Evolutionary conservation across 2,888 invertebrate genomes (phyloP).

Genomic region (Metellina segmentata): DNA sequence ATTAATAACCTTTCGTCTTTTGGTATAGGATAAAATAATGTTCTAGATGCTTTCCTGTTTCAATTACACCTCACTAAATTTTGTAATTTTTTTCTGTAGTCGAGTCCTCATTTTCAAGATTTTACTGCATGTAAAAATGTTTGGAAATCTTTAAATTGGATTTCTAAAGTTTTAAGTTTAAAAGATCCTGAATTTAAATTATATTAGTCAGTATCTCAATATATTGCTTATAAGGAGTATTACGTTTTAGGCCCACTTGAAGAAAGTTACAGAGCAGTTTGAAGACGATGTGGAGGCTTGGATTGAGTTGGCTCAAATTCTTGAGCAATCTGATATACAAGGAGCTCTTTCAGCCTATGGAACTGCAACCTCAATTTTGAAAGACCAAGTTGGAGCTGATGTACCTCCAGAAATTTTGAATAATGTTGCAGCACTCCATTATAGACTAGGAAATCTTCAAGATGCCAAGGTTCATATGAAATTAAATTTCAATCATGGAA

Average conservation of each 20-base stretch:
- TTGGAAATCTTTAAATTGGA: too few species aligned
- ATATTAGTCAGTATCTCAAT: background rate
- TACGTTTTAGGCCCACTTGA: constrained; percentile 88
- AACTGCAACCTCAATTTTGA: constrained; percentile 94
- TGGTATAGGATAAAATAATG: too few species aligned
- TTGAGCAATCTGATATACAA: constrained; percentile 95
- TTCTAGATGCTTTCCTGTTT: too few species aligned
- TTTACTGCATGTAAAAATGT: too few species aligned
- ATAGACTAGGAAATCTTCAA: constrained; percentile 90
- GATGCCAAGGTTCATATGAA: constrained; percentile 85
- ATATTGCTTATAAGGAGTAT: background rate
- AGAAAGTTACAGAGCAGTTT: constrained; percentile 95
- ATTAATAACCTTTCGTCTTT: too few species aligned
- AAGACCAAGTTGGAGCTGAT: constrained; percentile 95
- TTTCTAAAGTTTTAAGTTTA: background rate
- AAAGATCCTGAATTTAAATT: background rate
- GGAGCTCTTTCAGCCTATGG: constrained; percentile 95
- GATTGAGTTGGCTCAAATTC: constrained; percentile 99
- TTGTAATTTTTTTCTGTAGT: too few species aligned
- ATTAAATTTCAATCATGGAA: background rate
- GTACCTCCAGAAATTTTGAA: constrained; percentile 98
- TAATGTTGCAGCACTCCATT: constrained; percentile 96
- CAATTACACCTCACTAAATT: too few species aligned
- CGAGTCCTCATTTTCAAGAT: too few species aligned
- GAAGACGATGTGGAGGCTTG: constrained; percentile 99